A percentile compares a stretch with the other conserved stretches of the same genome.
These are phyloP conservation scores for Strix aluco DNA, from an alignment of 2,113 vertebrate genomes.

Conservation along the genomic window DNA sequence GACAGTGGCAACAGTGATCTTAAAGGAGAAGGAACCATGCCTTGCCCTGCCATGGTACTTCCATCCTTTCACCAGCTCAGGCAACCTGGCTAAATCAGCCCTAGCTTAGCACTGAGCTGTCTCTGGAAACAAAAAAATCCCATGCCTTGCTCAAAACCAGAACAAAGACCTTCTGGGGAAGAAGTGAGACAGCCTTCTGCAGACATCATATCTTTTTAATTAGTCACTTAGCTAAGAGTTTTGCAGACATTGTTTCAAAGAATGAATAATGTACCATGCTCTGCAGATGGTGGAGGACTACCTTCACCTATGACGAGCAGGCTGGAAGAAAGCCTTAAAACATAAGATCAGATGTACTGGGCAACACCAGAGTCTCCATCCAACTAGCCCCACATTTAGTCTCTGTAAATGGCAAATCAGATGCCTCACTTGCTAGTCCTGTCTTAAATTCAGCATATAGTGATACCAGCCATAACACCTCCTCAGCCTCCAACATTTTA, in stretches of 20 bases:
- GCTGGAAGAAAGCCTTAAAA: neutral
- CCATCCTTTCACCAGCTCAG: neutral
- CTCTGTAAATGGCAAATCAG: neutral
- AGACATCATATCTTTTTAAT: neutral
- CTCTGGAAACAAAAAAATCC: neutral
- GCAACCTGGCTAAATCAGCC: neutral
- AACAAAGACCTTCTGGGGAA: neutral
- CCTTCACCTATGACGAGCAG: neutral
- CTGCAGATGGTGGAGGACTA: neutral
- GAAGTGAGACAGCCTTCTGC: neutral
- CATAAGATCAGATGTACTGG: neutral
- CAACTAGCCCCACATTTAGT: neutral
- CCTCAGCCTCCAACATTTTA: neutral
- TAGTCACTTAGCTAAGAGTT: neutral
- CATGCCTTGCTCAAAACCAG: neutral
- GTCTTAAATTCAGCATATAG: neutral
- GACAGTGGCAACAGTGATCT: neutral
- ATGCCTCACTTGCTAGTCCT: neutral
- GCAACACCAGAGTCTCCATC: neutral
- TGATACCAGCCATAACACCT: neutral
- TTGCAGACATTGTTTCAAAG: neutral
- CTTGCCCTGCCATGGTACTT: neutral
- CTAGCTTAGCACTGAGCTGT: neutral
- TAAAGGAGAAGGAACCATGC: neutral
- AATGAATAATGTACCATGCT: neutral